These are phyloP conservation scores for Colinus virginianus DNA, from an alignment of 2,113 vertebrate species.

Conservation along the genomic window DNA sequence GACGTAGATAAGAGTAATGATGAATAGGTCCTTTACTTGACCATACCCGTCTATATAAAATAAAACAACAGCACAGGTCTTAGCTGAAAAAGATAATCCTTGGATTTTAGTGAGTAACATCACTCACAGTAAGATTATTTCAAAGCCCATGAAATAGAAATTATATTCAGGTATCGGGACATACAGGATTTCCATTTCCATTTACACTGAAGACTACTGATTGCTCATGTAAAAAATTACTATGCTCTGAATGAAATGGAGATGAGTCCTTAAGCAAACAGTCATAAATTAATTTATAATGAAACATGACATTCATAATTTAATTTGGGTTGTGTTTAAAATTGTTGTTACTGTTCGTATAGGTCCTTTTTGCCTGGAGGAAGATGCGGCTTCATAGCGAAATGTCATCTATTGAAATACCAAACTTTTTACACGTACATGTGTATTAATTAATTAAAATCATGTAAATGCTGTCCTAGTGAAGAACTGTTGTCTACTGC, in stretches of 20 bases:
- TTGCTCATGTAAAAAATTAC: slow-evolving; percentile 53
- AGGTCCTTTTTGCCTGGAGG: slow-evolving; percentile 55
- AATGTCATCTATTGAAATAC: slow-evolving; percentile 54
- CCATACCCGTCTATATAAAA: not conserved
- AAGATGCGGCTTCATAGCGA: slow-evolving; percentile 37
- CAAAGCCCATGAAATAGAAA: slow-evolving; percentile 8
- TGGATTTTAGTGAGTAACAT: not conserved
- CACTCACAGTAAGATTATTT: not conserved
- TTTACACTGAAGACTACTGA: slow-evolving; percentile 39
- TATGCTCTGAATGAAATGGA: slow-evolving; percentile 46
- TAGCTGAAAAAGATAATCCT: not conserved
- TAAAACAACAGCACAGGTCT: not conserved
- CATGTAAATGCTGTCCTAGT: slow-evolving; percentile 14
- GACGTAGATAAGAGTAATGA: not conserved
- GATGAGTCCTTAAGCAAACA: slow-evolving; percentile 67
- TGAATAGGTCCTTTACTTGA: not conserved
- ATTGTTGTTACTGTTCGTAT: slow-evolving; percentile 49
- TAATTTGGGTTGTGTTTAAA: slow-evolving; percentile 72
- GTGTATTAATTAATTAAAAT: slow-evolving; percentile 54
- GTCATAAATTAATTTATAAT: slow-evolving; percentile 74
- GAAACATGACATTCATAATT: slow-evolving; percentile 75
- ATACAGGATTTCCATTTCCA: slow-evolving; percentile 43
- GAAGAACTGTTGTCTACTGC: not conserved
- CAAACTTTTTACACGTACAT: not conserved
- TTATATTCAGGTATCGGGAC: not conserved